These are phyloP conservation scores for Odontothrips loti DNA, from an alignment of 2,888 invertebrate genomes.

Conservation along the genomic window DNA sequence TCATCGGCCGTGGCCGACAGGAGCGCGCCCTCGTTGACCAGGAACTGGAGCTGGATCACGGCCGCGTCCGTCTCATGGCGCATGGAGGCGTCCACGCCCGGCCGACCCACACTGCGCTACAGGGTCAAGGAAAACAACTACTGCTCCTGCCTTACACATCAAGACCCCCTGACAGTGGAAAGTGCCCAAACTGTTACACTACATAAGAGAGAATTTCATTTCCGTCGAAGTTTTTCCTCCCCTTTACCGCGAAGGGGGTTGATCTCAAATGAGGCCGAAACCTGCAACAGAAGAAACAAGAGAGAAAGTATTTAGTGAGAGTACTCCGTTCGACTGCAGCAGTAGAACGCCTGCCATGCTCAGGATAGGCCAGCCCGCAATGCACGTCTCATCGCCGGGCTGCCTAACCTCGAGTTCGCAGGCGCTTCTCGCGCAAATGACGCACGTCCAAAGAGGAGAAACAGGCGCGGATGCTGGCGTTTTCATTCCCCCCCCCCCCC, in stretches of 20 bases:
- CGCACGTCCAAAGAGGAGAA: background rate
- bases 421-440: slow-evolving; percentile 9
- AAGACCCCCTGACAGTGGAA: background rate
- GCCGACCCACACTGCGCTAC: slow-evolving; percentile 78
- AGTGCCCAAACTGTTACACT: background rate
- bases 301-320: background rate
- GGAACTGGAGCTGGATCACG: slow-evolving; percentile 87
- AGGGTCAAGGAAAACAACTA: slow-evolving; percentile 45
- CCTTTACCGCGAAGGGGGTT: too few relatives aligned
- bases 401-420: background rate
- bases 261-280: slow-evolving; percentile 32
- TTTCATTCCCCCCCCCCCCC: background rate
- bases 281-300: slow-evolving; percentile 29
- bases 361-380: background rate
- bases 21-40: slow-evolving; percentile 95
- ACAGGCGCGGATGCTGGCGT: slow-evolving; percentile 17
- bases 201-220: background rate
- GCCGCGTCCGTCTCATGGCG: slow-evolving; percentile 74
- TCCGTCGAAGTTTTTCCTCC: too few relatives aligned
- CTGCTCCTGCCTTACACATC: background rate
- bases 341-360: background rate
- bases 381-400: background rate
- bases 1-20: slow-evolving; percentile 95
- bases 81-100: slow-evolving; percentile 94
- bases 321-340: background rate